These are phyloP conservation scores for Pycnonotus jocosus DNA, from an alignment of 2,113 vertebrate genomes.

Conservation along the genomic window DNA sequence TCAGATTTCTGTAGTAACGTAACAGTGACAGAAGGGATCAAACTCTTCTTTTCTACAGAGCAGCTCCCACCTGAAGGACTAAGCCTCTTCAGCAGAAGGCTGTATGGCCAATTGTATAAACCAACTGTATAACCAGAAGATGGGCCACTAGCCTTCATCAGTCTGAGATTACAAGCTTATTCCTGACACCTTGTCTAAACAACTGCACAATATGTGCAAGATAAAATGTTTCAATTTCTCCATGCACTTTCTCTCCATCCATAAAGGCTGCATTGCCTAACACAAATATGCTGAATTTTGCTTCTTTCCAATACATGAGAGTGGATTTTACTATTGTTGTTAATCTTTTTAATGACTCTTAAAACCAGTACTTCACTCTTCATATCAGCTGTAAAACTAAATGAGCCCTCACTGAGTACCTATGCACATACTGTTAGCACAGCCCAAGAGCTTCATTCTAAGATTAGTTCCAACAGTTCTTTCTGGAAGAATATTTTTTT, in stretches of 20 bases:
- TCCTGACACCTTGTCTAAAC: neutral
- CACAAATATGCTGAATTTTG: neutral
- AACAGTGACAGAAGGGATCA: neutral
- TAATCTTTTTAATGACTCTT: neutral
- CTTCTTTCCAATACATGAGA: neutral
- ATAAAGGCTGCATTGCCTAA: neutral
- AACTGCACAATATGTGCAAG: neutral
- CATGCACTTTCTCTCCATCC: neutral
- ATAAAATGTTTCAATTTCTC: neutral
- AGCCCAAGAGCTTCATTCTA: neutral
- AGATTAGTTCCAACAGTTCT: neutral
- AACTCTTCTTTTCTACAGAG: neutral
- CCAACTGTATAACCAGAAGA: neutral
- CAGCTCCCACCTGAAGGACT: neutral
- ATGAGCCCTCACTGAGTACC: neutral
- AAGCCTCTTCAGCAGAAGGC: neutral
- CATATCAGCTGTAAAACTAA: neutral
- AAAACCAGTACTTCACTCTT: neutral
- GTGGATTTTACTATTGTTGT: neutral
- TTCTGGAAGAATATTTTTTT: neutral
- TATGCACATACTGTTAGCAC: neutral
- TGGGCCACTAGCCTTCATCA: neutral
- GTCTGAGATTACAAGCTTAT: neutral
- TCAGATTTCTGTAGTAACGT: fast-evolving
- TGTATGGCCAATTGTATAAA: neutral